Base-by-base conservation (phyloP, 1,140 invertebrate genomes). In the Megathymus violae region DNA sequence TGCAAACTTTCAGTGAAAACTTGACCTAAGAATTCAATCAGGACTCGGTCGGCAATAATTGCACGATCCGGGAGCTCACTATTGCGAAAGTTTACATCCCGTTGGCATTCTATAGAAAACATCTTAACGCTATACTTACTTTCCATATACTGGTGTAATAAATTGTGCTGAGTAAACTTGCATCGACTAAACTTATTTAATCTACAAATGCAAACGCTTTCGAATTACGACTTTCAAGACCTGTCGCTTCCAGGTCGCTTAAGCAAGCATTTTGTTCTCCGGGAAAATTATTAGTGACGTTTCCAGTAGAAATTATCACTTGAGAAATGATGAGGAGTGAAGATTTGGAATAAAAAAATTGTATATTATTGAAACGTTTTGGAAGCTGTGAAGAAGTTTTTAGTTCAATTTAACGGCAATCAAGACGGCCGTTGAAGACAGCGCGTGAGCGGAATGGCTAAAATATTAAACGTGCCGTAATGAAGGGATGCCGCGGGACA, bases 361-460 rank as follows among this genome's bases (percentile, higher is more conserved):
- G 59, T 64, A 71, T 78, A 83, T 88, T 86, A 88, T 87, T 86
- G 82, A 85, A 85, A 81, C 85, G 76, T 88, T 90, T 90, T 85
- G 74, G 78, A 67, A 67, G 77, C 79, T 82, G 83, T 86, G 79
- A 80, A 88, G 78, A 88, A 90, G 84, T 89, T 90, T 88, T 88
- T 90, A 90, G 85, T 88, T 86, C 80, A 90, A 90, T 88, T 90
- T 90, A 86, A 86, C 78, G 72, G 85, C 85, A 90, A 90, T 90
- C 88, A 90, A 79, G 76, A 78, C 80, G 84, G 74, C 85, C 78
- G 85, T 85, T 85, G 82, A 82, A 82, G 79, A 80, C 58, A 82
- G 75, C 68, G 82, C 88, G 88, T 88, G 88, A 86, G 76, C 59
- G 43, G 88, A 85, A 88, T 90, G 58, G 61, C 67, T 87, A 82